Conservation (phyloP, 2,888 invertebrate species). For the Eristalinus sepulchralis region DNA sequence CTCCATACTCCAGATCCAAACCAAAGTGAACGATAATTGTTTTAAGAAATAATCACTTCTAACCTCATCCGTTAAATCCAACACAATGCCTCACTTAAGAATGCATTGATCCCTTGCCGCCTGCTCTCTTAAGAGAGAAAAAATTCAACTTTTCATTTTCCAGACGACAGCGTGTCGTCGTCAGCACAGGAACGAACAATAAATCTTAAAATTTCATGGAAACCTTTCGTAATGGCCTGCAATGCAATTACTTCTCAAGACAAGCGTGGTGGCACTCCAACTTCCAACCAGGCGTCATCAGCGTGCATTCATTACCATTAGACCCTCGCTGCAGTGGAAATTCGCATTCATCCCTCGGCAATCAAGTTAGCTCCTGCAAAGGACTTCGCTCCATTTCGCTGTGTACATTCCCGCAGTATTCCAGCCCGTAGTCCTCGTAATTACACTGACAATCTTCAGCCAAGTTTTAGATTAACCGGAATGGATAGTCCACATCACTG, state of each 20-base stretch:
- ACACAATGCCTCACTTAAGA: background rate
- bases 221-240: constrained; percentile 10
- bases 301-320: constrained; percentile 63
- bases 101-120: background rate
- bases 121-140: background rate
- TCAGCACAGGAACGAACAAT: background rate
- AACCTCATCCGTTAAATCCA: background rate
- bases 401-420: background rate
- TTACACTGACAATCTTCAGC: constrained; percentile 38
- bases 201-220: background rate
- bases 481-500: constrained; percentile 48
- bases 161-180: background rate
- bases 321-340: constrained; percentile 27
- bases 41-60: too few relatives aligned
- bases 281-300: background rate
- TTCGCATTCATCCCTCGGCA: constrained; percentile 58
- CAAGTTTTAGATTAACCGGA: constrained; percentile 63
- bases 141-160: background rate
- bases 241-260: constrained; percentile 56
- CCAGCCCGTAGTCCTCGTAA: constrained; percentile 22
- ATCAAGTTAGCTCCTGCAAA: constrained; percentile 53
- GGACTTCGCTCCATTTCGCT: constrained; percentile 22
- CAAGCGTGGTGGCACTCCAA: constrained; percentile 39
- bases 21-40: too few relatives aligned
- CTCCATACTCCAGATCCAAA: too few relatives aligned